Evolutionary conservation across 2,888 invertebrate genomes (phyloP).

Genomic region (Calameuta filiformis): DNA sequence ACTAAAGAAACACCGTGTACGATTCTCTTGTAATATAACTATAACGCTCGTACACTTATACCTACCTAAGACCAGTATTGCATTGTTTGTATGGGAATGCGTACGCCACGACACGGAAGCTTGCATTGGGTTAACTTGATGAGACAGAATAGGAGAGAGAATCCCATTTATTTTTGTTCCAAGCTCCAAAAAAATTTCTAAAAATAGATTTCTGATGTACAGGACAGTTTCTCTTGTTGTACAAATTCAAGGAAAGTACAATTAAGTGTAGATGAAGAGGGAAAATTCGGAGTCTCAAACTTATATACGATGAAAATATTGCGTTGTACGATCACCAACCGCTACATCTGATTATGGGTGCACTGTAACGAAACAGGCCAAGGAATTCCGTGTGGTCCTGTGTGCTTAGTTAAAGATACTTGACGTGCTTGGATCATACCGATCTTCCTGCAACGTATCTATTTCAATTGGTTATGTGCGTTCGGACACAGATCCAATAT

Average conservation of each 20-base stretch:
- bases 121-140: neutral
- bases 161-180: neutral
- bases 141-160: neutral
- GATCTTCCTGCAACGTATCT: neutral
- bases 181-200: neutral
- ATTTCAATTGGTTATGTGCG: neutral
- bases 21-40: neutral
- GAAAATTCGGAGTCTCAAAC: neutral
- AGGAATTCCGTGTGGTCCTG: neutral
- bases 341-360: neutral
- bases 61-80: neutral
- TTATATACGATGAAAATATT: neutral
- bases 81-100: neutral
- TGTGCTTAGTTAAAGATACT: neutral
- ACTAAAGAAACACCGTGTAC: slow-evolving; percentile 19
- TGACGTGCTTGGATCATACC: neutral
- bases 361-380: neutral
- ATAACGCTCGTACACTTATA: neutral
- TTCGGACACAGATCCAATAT: no score
- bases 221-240: neutral
- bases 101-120: neutral
- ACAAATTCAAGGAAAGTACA: neutral
- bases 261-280: neutral
- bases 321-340: neutral
- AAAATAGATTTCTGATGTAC: neutral